Percentiles rank a stretch among this genome's conserved stretches.
Evolutionary conservation across 2,113 vertebrate genomes (phyloP).

Genomic region (Brienomyrus longianalis): DNA sequence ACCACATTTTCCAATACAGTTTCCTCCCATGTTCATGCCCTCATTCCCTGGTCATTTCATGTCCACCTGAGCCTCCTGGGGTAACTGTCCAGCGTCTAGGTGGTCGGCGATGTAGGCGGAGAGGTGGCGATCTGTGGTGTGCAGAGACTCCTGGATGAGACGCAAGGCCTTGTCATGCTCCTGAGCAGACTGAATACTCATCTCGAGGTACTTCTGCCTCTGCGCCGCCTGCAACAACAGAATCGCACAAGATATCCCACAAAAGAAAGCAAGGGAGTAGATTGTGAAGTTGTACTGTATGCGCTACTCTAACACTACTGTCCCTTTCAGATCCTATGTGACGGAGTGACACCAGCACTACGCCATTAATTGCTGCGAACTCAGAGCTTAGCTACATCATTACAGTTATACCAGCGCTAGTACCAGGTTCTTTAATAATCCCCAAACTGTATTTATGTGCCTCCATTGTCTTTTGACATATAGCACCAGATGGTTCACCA

Average conservation of each 20-base stretch:
- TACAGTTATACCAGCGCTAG: not conserved
- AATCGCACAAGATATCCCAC: slow-evolving; percentile 26
- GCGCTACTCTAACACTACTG: not conserved
- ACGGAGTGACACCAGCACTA: not conserved
- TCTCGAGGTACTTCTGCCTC: slow-evolving; percentile 80
- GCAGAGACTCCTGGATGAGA: slow-evolving; percentile 80
- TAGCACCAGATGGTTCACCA: not conserved
- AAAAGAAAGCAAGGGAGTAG: not conserved
- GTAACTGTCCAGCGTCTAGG: slow-evolving; percentile 86
- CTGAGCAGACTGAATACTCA: slow-evolving; percentile 78
- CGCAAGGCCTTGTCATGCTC: slow-evolving; percentile 83
- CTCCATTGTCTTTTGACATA: not conserved
- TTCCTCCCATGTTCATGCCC: not conserved
- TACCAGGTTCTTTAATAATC: not conserved
- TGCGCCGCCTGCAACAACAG: slow-evolving; percentile 67
- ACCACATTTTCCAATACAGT: not conserved
- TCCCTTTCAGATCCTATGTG: not conserved
- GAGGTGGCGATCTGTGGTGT: slow-evolving; percentile 78
- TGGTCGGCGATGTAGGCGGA: slow-evolving; percentile 75
- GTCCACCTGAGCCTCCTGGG: slow-evolving; percentile 88
- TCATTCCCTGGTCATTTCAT: not conserved
- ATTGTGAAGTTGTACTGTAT: not conserved
- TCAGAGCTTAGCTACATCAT: not conserved
- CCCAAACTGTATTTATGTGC: not conserved
- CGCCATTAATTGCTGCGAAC: not conserved